Base-by-base conservation (phyloP, 2,797 vertebrate genomes). In the Sternarchorhynchus goeldii region DNA sequence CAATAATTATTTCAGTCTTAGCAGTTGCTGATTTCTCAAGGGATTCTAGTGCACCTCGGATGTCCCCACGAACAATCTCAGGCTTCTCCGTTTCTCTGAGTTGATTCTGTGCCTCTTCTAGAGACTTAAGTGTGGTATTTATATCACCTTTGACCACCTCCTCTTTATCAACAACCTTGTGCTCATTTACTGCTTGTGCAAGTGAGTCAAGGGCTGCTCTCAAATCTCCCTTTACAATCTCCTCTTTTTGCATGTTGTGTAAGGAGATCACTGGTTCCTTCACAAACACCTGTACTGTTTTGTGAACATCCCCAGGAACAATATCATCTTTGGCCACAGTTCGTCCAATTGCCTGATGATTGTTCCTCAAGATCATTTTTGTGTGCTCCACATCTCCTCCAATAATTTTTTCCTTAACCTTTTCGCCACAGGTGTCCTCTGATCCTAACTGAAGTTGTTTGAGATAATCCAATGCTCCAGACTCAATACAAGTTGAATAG, bases 401-500 rank as follows among this genome's bases (percentile, higher is more conserved):
- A 4, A 96, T 91, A 73, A 96, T 95, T 2, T 75, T 87, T 72
- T 96, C 93, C 79, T 93, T 94, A 39, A 88, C 82, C 73, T 87
- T 86, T 66, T 79, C 81, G 16, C 88, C 81, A 32, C 75, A 77
- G 3, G 32, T 81, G 71, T 95, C 94, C 53, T 90, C 87, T 0
- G 90, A 80, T 17, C 87, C 92, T 10, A 75, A 85, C 85, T 96
- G 95, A 18, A 98, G 92, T 81, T 94, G 91, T 87, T 87, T 95
- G 73, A 98, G 91, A 87, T 96, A 97, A 83, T 97, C 95, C 85
- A 97, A 83, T 3, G 95, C 96, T 73, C 96, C 96, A 0, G 94
- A 94, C 90, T 98, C 96, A 66, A 98, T 97, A 84, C 96, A 97
- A 0, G 95, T 97, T 57, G 95, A 95, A 82, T 96, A 97, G 89